Evolutionary conservation across 2,888 invertebrate genomes (phyloP).

Genomic region (Meta bourneti): DNA sequence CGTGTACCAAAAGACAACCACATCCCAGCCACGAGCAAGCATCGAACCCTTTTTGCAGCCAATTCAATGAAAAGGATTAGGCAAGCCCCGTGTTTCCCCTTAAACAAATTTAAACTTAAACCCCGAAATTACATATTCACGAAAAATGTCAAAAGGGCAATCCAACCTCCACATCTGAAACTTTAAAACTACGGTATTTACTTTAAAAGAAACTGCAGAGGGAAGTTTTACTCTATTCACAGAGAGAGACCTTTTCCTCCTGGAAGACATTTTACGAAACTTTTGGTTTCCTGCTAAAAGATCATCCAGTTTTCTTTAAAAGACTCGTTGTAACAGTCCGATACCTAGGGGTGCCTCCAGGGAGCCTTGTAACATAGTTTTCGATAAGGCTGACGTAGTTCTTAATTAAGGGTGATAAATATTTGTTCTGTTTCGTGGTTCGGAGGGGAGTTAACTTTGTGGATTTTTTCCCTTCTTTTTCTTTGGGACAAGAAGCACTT

Average conservation of each 20-base stretch:
- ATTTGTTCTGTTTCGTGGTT: conserved; percentile 57
- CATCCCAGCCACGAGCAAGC: not conserved
- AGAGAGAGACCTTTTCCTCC: not conserved
- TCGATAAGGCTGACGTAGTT: conserved; percentile 56
- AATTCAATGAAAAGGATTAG: not conserved
- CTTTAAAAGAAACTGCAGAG: conserved; percentile 30
- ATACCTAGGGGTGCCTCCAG: conserved; percentile 24
- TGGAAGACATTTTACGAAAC: conserved; percentile 35
- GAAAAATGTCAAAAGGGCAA: conserved; percentile 22
- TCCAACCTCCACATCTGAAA: conserved; percentile 31
- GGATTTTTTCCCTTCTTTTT: conserved; percentile 15
- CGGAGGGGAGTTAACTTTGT: conserved; percentile 22
- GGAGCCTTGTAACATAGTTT: conserved; percentile 64
- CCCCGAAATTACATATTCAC: conserved; percentile 26
- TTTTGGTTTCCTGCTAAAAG: conserved; percentile 35
- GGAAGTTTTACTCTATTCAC: conserved; percentile 8
- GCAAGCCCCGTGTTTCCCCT: not conserved
- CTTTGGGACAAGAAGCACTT: not conserved
- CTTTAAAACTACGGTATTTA: conserved; percentile 35
- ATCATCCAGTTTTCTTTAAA: conserved; percentile 43
- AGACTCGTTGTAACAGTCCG: conserved; percentile 23
- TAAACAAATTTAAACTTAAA: conserved; percentile 19
- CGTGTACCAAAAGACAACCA: not conserved
- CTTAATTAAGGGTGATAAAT: conserved; percentile 74
- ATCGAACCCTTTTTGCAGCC: not conserved